Evolutionary conservation across 2,888 invertebrate species (phyloP), one percentile per base, ranked within the genome.

Genomic region (Apotomis capreana): DNA sequence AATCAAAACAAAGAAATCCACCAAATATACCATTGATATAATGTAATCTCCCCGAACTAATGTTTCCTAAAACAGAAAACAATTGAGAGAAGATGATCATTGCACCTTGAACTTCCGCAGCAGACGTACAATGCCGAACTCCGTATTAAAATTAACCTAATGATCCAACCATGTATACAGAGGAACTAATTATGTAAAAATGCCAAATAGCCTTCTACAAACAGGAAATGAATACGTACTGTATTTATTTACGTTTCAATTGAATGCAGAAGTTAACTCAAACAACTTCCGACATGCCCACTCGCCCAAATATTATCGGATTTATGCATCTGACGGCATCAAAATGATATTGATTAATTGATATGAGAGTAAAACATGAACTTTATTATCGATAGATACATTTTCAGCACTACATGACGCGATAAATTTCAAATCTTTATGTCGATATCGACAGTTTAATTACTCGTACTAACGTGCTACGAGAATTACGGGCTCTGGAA

Each of bases 171-270:
- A 26, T 54, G 55, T 70, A 70, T 61, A 57, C 72, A 63, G 62
- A 71, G 67, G 68, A 72, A 68, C 52, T 72, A 59, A 72, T 72
- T 72, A 72, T 68, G 62, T 68, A 68, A 72, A 68, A 68, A 65
- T 70, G 13, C 60, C 8, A 36, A 55, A 52, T 62, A 62, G 52
- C 72, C 72, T 72, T 63, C 58, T 72, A 9, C 3, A 15, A 44
- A 37, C 58, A 72, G 72, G 72, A 72, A 72, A 72, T 68, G 68
- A 68, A 72, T 68, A 62, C 68, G 12, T 9, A 62, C 40, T 68
- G 57, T 62, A 59, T 68, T 51, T 54, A 65, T 68, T 58, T 54
- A 68, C 62, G 58, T 72, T 58, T 63, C 15, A 65, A 58, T 71
- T 62, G 12, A 67, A 46, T 51, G 37, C 60, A 55, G 37, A 71